Evolutionary conservation across 2,888 invertebrate genomes (phyloP).

Genomic region (Conchocele bisecta): DNA sequence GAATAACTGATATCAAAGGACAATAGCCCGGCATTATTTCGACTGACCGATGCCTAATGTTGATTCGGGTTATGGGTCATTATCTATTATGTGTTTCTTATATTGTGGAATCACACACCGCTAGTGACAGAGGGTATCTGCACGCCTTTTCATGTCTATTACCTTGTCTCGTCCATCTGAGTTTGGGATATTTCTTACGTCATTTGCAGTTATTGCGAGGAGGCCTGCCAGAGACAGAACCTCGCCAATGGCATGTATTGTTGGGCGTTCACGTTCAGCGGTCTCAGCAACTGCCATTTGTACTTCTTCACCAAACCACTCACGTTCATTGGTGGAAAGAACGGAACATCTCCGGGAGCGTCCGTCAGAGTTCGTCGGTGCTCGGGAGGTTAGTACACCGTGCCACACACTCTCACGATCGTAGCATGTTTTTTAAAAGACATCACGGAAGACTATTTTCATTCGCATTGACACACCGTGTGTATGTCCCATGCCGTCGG

Average conservation of each 20-base stretch:
- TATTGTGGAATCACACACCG: too few relatives aligned
- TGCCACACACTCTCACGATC: too few relatives aligned
- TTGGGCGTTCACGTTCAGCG: constrained; percentile 38
- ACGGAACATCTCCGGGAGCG: constrained; percentile 32
- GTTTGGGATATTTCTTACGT: too few relatives aligned
- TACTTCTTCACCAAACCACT: constrained; percentile 46
- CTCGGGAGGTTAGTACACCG: constrained; percentile 23
- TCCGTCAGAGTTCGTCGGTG: constrained; percentile 37
- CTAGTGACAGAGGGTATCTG: too few relatives aligned
- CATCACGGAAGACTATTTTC: too few relatives aligned
- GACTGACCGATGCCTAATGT: background rate
- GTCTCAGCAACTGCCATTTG: constrained; percentile 18
- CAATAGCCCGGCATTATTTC: too few relatives aligned
- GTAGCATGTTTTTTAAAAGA: too few relatives aligned
- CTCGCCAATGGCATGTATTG: constrained; percentile 39
- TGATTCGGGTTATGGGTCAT: background rate
- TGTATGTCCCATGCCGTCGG: too few relatives aligned
- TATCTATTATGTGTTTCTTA: background rate
- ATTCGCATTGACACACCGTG: too few relatives aligned
- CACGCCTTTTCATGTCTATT: too few relatives aligned
- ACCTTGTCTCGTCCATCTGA: too few relatives aligned
- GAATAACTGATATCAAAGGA: too few relatives aligned
- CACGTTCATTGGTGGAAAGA: constrained; percentile 8
- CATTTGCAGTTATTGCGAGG: constrained; percentile 45
- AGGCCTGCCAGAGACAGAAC: constrained; percentile 29